A percentile compares a stretch with the other conserved stretches of the same genome.
Conservation (phyloP, 2,888 invertebrate species). For the Heptascelio sp. region DNA sequence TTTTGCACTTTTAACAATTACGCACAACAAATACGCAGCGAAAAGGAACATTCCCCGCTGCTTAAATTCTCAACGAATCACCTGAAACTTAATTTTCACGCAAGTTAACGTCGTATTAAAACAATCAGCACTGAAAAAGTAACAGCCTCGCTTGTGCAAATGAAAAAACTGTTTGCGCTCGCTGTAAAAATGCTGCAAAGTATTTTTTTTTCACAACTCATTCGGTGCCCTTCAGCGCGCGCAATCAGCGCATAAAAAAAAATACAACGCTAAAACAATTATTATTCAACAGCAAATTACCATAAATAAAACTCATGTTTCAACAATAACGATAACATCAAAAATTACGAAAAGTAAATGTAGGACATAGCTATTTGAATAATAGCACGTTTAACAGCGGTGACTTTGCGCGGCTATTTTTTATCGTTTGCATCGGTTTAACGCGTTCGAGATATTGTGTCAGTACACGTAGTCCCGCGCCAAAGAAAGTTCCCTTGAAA, state of each 20-base stretch:
- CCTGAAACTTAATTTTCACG: too few relatives aligned
- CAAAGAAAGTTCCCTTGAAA: background rate
- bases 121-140: conserved; percentile 38
- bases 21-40: too few relatives aligned
- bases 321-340: conserved; percentile 64
- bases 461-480: background rate
- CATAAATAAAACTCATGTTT: conserved; percentile 68
- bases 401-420: conserved; percentile 37
- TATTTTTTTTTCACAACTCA: conserved; percentile 41
- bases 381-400: conserved; percentile 59
- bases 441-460: conserved; percentile 38
- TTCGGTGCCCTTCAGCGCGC: background rate
- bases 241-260: conserved; percentile 1
- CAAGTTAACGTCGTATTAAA: too few relatives aligned
- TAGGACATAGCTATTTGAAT: conserved; percentile 66
- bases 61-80: too few relatives aligned
- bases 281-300: conserved; percentile 63
- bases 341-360: conserved; percentile 62
- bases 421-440: conserved; percentile 45
- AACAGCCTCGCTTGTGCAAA: conserved; percentile 28
- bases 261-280: conserved; percentile 52
- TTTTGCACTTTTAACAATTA: too few relatives aligned
- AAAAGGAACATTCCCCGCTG: too few relatives aligned
- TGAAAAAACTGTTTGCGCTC: conserved; percentile 33
- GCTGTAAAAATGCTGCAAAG: too few relatives aligned